Evolutionary conservation across 2,888 invertebrate species (phyloP).

Genomic region (Pharmacophagus antenor): DNA sequence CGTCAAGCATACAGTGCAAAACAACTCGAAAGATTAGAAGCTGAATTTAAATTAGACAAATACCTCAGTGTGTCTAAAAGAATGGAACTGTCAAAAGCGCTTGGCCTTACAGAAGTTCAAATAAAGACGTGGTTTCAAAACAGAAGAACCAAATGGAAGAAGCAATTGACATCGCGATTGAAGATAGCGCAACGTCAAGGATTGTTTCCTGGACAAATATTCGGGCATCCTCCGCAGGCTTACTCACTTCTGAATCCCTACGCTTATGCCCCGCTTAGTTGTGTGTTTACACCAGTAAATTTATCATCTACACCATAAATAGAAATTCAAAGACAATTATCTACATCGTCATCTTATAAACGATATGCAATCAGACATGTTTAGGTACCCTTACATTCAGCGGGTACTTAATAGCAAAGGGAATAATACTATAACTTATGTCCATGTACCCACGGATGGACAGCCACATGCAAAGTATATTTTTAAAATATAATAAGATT

Average conservation of each 20-base stretch:
- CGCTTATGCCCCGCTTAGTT: slow-evolving; percentile 81
- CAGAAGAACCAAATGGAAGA: slow-evolving; percentile 97
- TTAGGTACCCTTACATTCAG: too few relatives aligned
- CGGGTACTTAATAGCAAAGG: too few relatives aligned
- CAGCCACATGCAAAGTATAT: too few relatives aligned
- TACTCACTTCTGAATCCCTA: slow-evolving; percentile 84
- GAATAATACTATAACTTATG: too few relatives aligned
- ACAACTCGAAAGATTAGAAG: slow-evolving; percentile 94
- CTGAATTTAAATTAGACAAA: slow-evolving; percentile 97
- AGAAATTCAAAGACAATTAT: background rate
- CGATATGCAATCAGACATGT: too few relatives aligned
- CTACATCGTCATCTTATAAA: background rate
- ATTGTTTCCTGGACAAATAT: slow-evolving; percentile 85
- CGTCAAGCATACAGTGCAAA: slow-evolving; percentile 97
- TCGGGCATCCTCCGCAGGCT: slow-evolving; percentile 81
- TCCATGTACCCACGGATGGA: too few relatives aligned
- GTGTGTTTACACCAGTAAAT: slow-evolving; percentile 80
- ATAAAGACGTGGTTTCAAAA: slow-evolving; percentile 99
- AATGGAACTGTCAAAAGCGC: slow-evolving; percentile 93
- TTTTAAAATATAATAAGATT: too few relatives aligned
- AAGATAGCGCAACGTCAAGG: slow-evolving; percentile 95
- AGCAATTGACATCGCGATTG: slow-evolving; percentile 93
- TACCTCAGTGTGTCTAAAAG: slow-evolving; percentile 97
- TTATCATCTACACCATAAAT: slow-evolving; percentile 64
- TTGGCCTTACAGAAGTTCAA: slow-evolving; percentile 95